These are phyloP conservation scores for Podarcis muralis DNA, from an alignment of 2,113 vertebrate species.

Conservation along the genomic window DNA sequence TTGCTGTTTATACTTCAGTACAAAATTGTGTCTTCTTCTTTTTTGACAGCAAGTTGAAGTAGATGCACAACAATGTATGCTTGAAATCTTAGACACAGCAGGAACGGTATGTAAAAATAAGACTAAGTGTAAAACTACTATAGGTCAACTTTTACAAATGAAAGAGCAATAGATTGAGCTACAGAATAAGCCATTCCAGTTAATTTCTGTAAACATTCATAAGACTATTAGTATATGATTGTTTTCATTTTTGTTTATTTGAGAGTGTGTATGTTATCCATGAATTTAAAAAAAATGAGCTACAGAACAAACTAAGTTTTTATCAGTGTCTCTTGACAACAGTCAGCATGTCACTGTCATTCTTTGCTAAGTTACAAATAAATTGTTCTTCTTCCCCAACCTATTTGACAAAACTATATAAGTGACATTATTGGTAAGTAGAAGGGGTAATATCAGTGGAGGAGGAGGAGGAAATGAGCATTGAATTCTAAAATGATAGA, in stretches of 20 bases:
- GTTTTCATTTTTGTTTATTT: too few relatives aligned
- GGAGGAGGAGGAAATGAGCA: neutral
- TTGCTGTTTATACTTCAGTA: neutral
- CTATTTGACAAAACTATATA: neutral
- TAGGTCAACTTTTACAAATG: neutral
- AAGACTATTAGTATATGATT: too few relatives aligned
- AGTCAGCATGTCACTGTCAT: neutral
- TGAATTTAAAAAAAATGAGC: too few relatives aligned
- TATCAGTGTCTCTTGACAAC: neutral
- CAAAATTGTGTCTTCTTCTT: neutral
- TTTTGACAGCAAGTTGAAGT: constrained; percentile 86
- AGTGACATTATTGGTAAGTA: neutral
- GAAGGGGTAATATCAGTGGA: neutral
- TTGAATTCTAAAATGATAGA: neutral
- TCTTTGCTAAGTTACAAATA: neutral
- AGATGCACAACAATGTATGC: constrained; percentile 88
- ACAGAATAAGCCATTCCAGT: neutral
- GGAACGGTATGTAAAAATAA: constrained; percentile 81
- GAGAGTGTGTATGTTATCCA: too few relatives aligned
- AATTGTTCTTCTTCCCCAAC: neutral
- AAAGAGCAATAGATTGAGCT: neutral
- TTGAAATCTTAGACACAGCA: constrained; percentile 88
- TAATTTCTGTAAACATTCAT: too few relatives aligned
- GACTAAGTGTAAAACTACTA: neutral
- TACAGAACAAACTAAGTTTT: neutral